These are phyloP conservation scores for Cebidichthys violaceus DNA, from an alignment of 2,113 vertebrate genomes.

Conservation along the genomic window DNA sequence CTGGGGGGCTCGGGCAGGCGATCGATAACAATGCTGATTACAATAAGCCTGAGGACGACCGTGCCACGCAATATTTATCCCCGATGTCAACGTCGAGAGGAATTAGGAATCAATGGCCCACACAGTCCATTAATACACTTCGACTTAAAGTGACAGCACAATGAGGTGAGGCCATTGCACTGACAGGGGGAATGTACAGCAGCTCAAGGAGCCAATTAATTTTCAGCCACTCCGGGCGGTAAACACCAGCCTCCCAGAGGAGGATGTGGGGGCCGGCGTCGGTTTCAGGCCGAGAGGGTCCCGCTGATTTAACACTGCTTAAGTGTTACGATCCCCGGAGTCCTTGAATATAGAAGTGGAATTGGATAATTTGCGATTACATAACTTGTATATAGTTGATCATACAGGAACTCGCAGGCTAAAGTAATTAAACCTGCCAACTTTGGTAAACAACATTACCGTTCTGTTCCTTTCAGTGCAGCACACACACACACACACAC, in stretches of 20 bases:
- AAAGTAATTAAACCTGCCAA: conserved; percentile 26
- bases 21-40: conserved; percentile 92
- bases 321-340: conserved; percentile 35
- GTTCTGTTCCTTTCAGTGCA: not conserved
- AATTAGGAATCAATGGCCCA: conserved; percentile 97
- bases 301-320: conserved; percentile 38
- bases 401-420: not conserved
- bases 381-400: not conserved
- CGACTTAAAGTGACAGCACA: conserved; percentile 77
- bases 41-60: conserved; percentile 84
- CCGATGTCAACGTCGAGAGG: conserved; percentile 88
- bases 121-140: conserved; percentile 85
- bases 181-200: conserved; percentile 61
- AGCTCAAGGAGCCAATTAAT: conserved; percentile 76
- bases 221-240: conserved; percentile 68
- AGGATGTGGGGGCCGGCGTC: conserved; percentile 34
- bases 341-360: not conserved
- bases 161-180: conserved; percentile 65
- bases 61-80: conserved; percentile 87
- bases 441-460: conserved; percentile 9
- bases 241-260: conserved; percentile 67
- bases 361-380: conserved; percentile 40
- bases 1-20: conserved; percentile 81
- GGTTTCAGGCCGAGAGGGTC: conserved; percentile 35
- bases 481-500: too few species aligned